Evolutionary conservation across 2,888 invertebrate species (phyloP).

Genomic region (Drosophila pegasa): DNA sequence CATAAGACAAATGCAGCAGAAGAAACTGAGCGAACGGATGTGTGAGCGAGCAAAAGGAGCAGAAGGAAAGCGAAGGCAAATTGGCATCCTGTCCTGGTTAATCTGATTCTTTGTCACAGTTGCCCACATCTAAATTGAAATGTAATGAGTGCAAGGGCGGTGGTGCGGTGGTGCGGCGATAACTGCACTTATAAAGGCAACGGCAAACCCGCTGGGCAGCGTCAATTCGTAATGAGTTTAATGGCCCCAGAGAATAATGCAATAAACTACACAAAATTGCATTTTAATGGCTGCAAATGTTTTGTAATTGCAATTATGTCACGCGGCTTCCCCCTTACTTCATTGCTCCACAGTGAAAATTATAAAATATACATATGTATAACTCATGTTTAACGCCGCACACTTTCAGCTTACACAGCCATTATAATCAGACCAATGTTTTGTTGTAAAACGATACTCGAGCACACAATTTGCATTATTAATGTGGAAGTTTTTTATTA

Average conservation of each 20-base stretch:
- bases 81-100: constrained; percentile 31
- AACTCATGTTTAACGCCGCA: constrained; percentile 8
- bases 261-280: constrained; percentile 65
- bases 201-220: constrained; percentile 39
- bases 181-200: constrained; percentile 18
- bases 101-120: constrained; percentile 15
- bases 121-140: constrained; percentile 62
- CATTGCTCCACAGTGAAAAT: constrained; percentile 40
- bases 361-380: constrained; percentile 22
- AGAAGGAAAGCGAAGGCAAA: constrained; percentile 20
- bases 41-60: constrained; percentile 23
- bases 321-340: constrained; percentile 29
- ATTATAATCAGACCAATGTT: not conserved
- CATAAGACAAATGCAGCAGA: constrained; percentile 9
- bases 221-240: constrained; percentile 70
- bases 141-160: constrained; percentile 43
- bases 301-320: constrained; percentile 73
- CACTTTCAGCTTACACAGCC: not conserved
- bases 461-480: not conserved
- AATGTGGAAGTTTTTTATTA: not conserved
- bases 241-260: constrained; percentile 53
- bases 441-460: not conserved
- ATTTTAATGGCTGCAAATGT: constrained; percentile 72
- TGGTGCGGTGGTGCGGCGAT: not conserved
- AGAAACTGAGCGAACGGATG: constrained; percentile 11